These are phyloP conservation scores for Graptemys geographica DNA, from an alignment of 2,797 vertebrate genomes.

Conservation along the genomic window DNA sequence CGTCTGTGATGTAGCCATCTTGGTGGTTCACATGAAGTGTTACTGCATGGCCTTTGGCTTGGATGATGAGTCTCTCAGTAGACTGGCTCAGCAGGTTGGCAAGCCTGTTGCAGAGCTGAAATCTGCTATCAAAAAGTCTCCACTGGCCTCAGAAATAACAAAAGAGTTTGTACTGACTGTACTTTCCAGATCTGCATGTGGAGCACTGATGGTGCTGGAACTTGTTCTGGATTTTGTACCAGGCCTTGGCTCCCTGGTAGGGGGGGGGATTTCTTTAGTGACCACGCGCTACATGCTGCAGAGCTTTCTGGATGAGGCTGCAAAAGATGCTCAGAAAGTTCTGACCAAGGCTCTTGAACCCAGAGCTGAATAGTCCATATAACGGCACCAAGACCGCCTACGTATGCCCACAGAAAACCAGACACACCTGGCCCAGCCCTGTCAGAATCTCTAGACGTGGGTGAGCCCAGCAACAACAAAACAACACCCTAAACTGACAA, in stretches of 20 bases:
- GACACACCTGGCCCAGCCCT: too few species aligned
- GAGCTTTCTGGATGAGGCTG: background rate
- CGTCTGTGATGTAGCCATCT: background rate
- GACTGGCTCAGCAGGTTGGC: conserved; percentile 12
- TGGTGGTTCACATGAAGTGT: background rate
- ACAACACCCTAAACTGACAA: too few species aligned
- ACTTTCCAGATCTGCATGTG: background rate
- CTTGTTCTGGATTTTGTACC: background rate
- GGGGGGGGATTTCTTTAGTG: background rate
- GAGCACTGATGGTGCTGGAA: too few species aligned
- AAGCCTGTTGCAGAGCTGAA: conserved; percentile 41
- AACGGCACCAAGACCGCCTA: too few species aligned
- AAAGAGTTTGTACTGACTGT: too few species aligned
- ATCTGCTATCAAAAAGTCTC: background rate
- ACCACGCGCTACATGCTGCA: background rate
- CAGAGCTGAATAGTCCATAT: too few species aligned
- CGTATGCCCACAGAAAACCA: too few species aligned
- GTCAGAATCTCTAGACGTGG: too few species aligned
- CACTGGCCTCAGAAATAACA: too few species aligned
- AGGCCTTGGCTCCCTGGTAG: background rate
- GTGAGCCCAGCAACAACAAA: too few species aligned
- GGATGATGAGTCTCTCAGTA: conserved; percentile 47
- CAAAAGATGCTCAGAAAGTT: background rate
- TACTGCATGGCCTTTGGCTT: conserved; percentile 35
- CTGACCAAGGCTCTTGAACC: background rate